A percentile compares a stretch with the other conserved stretches of the same genome.
phyloP scores from a whole-genome alignment of 30 jellyfish, hydroid and myxozoan species.

The Aurelia sp. region DNA sequence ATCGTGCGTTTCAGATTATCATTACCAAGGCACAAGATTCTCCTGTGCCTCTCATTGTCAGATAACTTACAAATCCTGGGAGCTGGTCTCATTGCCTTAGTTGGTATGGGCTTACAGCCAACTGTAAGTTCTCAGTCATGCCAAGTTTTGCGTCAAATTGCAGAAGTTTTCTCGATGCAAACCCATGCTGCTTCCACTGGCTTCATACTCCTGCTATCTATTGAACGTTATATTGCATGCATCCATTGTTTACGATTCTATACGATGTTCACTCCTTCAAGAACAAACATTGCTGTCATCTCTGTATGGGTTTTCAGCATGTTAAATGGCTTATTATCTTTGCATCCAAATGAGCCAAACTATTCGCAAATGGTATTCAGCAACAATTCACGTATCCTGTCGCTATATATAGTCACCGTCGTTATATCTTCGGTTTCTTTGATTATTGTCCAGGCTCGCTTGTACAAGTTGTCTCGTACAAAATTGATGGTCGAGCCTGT shows the following conservation, averaged over 20 bases:
- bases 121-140: background rate
- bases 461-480: too few relatives aligned
- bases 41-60: conserved; percentile 5
- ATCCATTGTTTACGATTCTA: too few relatives aligned
- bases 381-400: too few relatives aligned
- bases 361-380: too few relatives aligned
- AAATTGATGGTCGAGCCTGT: background rate
- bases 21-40: conserved; percentile 33
- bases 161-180: background rate
- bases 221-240: conserved; percentile 19
- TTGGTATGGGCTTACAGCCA: background rate
- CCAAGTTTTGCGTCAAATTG: background rate
- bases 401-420: background rate
- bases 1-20: too few relatives aligned
- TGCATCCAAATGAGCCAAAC: background rate
- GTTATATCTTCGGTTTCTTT: background rate
- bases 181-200: background rate
- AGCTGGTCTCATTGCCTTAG: background rate
- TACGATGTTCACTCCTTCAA: too few relatives aligned
- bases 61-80: background rate
- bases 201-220: background rate
- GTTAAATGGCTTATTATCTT: background rate
- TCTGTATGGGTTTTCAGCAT: too few relatives aligned
- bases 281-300: too few relatives aligned
- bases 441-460: background rate